Evolutionary conservation across 2,888 invertebrate genomes (phyloP), one percentile per base, ranked within the genome.

Genomic region (Aquatica leii): DNA sequence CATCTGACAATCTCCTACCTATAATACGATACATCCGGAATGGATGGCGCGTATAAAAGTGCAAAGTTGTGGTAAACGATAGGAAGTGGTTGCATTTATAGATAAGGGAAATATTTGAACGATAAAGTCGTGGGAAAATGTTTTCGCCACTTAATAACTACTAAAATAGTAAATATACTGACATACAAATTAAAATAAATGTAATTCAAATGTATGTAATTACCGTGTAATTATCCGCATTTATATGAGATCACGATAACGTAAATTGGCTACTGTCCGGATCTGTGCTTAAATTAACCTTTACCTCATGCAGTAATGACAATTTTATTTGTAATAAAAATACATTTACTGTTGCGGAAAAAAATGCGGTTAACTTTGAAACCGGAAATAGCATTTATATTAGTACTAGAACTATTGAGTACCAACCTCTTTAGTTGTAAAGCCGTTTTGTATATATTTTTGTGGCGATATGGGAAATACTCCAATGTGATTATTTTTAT

Each of bases 31-130:
- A 55, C 48, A 55, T 61, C 61, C 61, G 61, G 41, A 50, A 8
- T 21, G 55, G n/a, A 34, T 31, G 49, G 41, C 40, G 24, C 12
- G 24, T 24, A 6, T 24, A 21, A 55, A 50, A 55, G 50, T 40
- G 61, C 60, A 54, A 49, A 60, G 34, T 35, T 64, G 64, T 43
- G 64, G 64, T 59, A 60, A 40, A 40, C 24, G 56, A 56, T 64
- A 64, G 64, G 59, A 60, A 64, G 64, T 64, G 64, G 64, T 64
- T 43, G 43, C 14, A 40, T 40, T 12, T 59, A 55, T 56, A 60
- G 64, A 64, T 64, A 61, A 61, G 61, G n/a, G 24, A 59, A 52
- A 37, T 52, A 48, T 55, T 34, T 40, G 14, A 12, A 34, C 50
- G 55, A 61, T 61, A 61, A 50, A 3, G 50, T 34, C 61, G 61